A percentile compares a stretch with the other conserved stretches of the same genome.
phyloP scores from a whole-genome alignment of 2,797 vertebrate species.

The Falco columbarius region DNA sequence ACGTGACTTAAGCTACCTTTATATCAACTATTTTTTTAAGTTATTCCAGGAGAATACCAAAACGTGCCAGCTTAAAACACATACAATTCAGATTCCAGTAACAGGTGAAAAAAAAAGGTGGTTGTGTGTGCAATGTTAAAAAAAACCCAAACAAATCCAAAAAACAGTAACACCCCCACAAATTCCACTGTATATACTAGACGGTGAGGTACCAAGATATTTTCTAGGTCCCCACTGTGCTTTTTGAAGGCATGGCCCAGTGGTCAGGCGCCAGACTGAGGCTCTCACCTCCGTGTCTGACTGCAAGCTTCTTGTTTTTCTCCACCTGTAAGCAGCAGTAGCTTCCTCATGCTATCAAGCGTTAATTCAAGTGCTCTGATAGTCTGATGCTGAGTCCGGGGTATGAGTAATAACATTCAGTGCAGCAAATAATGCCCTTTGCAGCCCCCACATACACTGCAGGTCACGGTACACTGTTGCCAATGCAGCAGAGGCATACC shows the following conservation, averaged over 20 bases:
- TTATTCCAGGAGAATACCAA: neutral
- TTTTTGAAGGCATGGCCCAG: neutral
- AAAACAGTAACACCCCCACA: fast-evolving
- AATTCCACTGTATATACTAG: neutral
- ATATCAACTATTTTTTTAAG: neutral
- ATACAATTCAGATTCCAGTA: neutral
- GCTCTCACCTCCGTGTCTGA: neutral
- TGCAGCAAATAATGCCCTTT: neutral
- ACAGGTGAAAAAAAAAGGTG: neutral
- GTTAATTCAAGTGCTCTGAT: neutral
- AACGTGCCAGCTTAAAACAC: neutral
- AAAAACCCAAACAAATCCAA: fast-evolving
- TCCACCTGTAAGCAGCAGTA: neutral
- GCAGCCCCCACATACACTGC: neutral
- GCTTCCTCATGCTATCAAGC: fast-evolving
- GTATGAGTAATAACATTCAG: neutral
- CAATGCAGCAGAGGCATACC: neutral
- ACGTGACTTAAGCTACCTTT: neutral
- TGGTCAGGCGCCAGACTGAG: neutral
- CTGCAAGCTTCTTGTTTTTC: neutral
- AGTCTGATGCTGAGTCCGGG: neutral
- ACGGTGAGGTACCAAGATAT: neutral
- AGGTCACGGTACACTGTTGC: fast-evolving
- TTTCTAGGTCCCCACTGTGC: neutral
- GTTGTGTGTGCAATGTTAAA: neutral